Evolutionary conservation across 2,113 vertebrate species (phyloP).

Genomic region (Eira barbara): DNA sequence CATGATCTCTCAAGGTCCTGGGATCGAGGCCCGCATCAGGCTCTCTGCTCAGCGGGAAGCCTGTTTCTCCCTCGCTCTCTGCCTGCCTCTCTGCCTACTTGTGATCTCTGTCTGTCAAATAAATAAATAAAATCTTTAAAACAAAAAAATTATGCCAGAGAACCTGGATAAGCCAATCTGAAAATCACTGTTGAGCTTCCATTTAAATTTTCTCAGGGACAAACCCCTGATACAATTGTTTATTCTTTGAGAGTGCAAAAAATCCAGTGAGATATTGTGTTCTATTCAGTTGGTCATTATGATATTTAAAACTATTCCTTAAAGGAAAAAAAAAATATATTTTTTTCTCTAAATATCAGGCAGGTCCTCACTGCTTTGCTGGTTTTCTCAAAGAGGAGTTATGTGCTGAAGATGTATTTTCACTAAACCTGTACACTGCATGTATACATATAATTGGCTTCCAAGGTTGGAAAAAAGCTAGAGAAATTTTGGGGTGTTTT

Average conservation of each 20-base stretch:
- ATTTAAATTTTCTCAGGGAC: neutral
- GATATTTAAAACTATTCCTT: neutral
- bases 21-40: too few relatives aligned
- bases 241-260: neutral
- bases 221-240: neutral
- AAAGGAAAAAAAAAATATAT: neutral
- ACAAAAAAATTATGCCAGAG: neutral
- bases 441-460: neutral
- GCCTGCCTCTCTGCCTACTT: too few relatives aligned
- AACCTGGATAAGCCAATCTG: neutral
- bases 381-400: neutral
- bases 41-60: too few relatives aligned
- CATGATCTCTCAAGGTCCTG: too few relatives aligned
- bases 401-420: neutral
- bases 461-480: neutral
- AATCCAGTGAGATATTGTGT: neutral
- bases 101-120: too few relatives aligned
- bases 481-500: neutral
- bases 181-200: conserved; percentile 14
- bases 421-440: neutral
- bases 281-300: neutral
- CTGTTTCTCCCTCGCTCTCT: too few relatives aligned
- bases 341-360: neutral
- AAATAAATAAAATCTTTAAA: too few relatives aligned
- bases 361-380: neutral